Evolutionary conservation across 1,140 invertebrate genomes (phyloP), one percentile per base, ranked within the genome.

Genomic region (Antheraea mylitta): DNA sequence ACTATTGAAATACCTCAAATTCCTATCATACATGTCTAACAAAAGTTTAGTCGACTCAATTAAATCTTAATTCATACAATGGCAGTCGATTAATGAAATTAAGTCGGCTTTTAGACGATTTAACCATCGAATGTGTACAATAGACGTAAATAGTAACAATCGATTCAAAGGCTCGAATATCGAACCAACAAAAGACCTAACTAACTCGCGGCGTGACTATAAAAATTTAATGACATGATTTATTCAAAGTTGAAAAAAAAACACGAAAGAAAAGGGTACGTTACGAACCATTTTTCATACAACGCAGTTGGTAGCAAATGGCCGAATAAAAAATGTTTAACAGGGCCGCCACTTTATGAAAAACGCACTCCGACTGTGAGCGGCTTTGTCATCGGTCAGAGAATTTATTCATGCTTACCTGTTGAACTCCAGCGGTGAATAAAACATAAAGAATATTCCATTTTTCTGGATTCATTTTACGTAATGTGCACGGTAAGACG

Each of bases 171-270:
- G 82, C 85, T 81, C 73, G 79, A 87, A 81, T 78, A 75, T 79
- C 73, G 70, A 69, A 60, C 59, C 79, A 91, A 91, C 89, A 91
- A 91, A 91, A 76, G 87, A 79, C 75, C 85, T 91, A 91, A 91
- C 89, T 90, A 91, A 90, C 89, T 76, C 83, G 83, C 83, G 76
- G 80, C 77, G 87, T 92, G 90, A 92, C 90, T 92, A 90, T 92
- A 90, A 92, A 92, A 90, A 87, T 90, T 90, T 92, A 92, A 92
- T 90, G 90, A 92, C 90, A 92, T 92, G 90, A 92, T 92, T 90
- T 92, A 92, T 92, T 84, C 86, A 64, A 71, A 68, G 58, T 72
- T 74, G 83, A 86, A 89, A 85, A 80, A 88, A 75, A 83, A 85
- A 85, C 77, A 77, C 75, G 85, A 84, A 78, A 89, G 89, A 92